Evolutionary conservation across 2,888 invertebrate species (phyloP).

Genomic region (Caenorhabditis macrosperma): DNA sequence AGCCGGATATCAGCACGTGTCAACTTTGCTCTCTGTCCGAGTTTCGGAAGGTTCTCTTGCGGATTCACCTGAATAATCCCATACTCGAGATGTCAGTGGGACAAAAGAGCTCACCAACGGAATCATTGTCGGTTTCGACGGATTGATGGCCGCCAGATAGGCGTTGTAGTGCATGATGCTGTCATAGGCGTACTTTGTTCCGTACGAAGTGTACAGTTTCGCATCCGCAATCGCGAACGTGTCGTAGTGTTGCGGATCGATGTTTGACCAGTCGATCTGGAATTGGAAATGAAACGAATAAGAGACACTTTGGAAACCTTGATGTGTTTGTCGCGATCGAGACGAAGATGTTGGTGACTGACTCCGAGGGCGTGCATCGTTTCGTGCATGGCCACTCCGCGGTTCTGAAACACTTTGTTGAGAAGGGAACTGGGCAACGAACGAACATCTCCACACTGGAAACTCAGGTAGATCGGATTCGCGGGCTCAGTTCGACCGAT

Average conservation of each 20-base stretch:
- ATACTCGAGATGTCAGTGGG: not conserved
- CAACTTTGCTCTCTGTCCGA: conserved; percentile 75
- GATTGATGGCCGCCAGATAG: conserved; percentile 68
- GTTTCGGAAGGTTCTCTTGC: conserved; percentile 59
- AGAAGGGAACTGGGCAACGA: not conserved
- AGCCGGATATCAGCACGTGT: conserved; percentile 72
- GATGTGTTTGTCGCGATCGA: conserved; percentile 71
- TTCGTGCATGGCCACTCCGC: conserved; percentile 76
- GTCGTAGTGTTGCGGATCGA: conserved; percentile 77
- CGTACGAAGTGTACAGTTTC: conserved; percentile 73
- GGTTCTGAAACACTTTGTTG: conserved; percentile 54
- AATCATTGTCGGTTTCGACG: conserved; percentile 74
- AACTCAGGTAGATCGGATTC: conserved; percentile 74
- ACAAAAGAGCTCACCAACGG: conserved; percentile 61
- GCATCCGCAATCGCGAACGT: conserved; percentile 74
- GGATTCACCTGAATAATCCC: conserved; percentile 54
- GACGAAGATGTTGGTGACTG: conserved; percentile 73
- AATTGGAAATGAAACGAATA: not conserved
- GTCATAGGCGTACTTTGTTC: conserved; percentile 72
- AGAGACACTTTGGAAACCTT: conserved; percentile 29
- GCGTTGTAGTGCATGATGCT: conserved; percentile 78
- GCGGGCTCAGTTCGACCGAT: conserved; percentile 71
- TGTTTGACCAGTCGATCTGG: conserved; percentile 74
- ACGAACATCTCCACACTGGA: conserved; percentile 73
- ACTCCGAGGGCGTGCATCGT: conserved; percentile 75